phyloP scores from a whole-genome alignment of 1,140 invertebrate genomes.

The Listronotus oregonensis region DNA sequence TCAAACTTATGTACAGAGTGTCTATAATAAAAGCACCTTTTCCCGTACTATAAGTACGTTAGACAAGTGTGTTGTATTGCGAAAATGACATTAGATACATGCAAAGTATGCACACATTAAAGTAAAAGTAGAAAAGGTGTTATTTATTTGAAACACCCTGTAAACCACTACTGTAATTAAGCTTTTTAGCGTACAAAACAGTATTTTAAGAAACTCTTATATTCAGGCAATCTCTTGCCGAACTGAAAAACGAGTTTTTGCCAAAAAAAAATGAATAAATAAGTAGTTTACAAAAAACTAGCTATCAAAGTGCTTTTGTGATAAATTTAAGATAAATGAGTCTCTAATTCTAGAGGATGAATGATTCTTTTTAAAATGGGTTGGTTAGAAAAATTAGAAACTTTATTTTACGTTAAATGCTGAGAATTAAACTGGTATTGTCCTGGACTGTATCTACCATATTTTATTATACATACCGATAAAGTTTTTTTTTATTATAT shows the following conservation, averaged over 20 bases:
- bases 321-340: conserved; percentile 37
- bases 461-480: too few species aligned
- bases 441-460: too few species aligned
- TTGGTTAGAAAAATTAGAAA: conserved; percentile 4
- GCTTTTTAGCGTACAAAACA: conserved; percentile 23
- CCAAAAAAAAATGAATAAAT: conserved; percentile 37
- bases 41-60: too few species aligned
- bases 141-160: conserved; percentile 7
- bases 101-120: too few species aligned
- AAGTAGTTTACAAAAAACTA: conserved; percentile 30
- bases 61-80: too few species aligned
- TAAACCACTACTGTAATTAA: conserved; percentile 11
- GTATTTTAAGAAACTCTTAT: conserved; percentile 27
- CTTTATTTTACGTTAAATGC: too few species aligned
- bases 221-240: conserved; percentile 22
- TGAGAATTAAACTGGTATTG: too few species aligned
- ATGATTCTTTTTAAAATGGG: background rate
- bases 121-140: conserved; percentile 4
- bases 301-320: conserved; percentile 42
- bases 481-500: too few species aligned
- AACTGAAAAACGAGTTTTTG: conserved; percentile 38
- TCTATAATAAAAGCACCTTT: background rate
- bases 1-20: background rate
- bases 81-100: too few species aligned
- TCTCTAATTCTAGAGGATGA: conserved; percentile 2